These are phyloP conservation scores for Parus major DNA, from an alignment of 2,113 vertebrate genomes.

Conservation along the genomic window DNA sequence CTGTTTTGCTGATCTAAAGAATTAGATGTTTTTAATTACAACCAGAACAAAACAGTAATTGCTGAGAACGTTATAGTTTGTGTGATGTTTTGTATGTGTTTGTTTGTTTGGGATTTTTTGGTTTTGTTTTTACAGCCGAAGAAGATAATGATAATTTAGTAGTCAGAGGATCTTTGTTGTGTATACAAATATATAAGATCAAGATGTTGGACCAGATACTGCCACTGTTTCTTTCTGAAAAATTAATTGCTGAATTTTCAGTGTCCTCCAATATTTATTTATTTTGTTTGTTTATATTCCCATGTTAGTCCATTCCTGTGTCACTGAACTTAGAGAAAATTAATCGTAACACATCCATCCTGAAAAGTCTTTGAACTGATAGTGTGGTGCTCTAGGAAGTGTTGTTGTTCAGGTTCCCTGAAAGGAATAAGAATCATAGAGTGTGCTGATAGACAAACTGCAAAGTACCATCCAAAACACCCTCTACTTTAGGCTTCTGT, in stretches of 20 bases:
- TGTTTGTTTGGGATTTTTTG: not conserved
- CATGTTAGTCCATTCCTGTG: not conserved
- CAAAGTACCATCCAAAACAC: not conserved
- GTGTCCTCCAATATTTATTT: not conserved
- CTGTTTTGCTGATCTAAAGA: not conserved
- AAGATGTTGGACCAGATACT: not conserved
- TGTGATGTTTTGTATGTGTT: not conserved
- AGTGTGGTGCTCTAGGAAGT: not conserved
- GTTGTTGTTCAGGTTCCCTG: not conserved
- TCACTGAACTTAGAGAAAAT: not conserved
- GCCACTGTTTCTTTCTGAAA: not conserved
- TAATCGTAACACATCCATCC: not conserved
- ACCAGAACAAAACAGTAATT: not conserved
- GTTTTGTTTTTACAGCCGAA: not conserved
- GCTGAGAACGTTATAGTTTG: not conserved
- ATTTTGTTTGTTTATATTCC: not conserved
- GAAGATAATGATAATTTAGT: not conserved
- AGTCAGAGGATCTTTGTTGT: not conserved
- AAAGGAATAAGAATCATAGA: not conserved
- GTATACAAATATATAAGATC: not conserved
- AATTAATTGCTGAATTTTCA: not conserved
- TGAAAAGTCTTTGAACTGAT: not conserved
- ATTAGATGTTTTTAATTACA: not conserved
- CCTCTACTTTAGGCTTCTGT: not conserved
- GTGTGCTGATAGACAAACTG: not conserved